Conservation (phyloP, 2,888 invertebrate genomes). For the Lutraria lutraria region DNA sequence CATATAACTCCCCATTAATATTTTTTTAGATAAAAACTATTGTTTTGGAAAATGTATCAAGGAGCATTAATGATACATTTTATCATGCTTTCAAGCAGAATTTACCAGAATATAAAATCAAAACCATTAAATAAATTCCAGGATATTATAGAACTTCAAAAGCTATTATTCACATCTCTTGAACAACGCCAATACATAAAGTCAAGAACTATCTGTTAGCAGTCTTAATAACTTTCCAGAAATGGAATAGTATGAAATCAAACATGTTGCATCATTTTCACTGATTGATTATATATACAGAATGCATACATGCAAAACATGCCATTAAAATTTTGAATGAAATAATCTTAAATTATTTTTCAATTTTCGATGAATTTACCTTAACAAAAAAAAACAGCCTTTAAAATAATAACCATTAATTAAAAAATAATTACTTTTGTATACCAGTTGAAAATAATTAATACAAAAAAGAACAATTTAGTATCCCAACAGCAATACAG, state of each 20-base stretch:
- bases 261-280: neutral
- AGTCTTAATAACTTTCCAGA: neutral
- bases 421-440: neutral
- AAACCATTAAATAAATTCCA: constrained; percentile 5
- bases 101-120: neutral
- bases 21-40: too few species aligned
- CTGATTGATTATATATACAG: neutral
- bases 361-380: neutral
- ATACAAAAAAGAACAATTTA: constrained; percentile 13
- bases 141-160: neutral
- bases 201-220: constrained; percentile 1
- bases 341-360: neutral
- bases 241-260: neutral
- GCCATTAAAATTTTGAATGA: neutral
- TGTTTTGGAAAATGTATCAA: neutral
- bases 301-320: neutral
- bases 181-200: neutral
- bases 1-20: too few species aligned
- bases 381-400: neutral
- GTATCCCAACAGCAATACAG: neutral
- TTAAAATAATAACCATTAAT: neutral
- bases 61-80: neutral
- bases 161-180: neutral
- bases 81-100: neutral
- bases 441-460: neutral